Evolutionary conservation across 1,140 invertebrate genomes (phyloP).

Genomic region (Pseudomyrmex sp.): DNA sequence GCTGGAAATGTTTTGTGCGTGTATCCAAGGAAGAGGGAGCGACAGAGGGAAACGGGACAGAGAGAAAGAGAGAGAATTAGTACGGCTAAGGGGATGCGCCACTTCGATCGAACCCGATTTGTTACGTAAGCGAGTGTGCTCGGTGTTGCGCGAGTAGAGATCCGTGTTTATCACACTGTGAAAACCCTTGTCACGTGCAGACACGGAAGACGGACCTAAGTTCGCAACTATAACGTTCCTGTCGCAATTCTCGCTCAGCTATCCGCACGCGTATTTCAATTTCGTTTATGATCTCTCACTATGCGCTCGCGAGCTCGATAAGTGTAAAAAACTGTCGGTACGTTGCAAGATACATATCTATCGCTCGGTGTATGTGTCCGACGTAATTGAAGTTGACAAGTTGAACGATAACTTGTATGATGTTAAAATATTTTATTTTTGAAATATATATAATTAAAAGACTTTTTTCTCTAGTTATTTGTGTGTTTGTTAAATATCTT

Average conservation of each 20-base stretch:
- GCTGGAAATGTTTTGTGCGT: slow-evolving; percentile 71
- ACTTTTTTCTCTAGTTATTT: neutral
- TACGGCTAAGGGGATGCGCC: slow-evolving; percentile 33
- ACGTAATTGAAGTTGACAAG: neutral
- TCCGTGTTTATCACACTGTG: slow-evolving; percentile 59
- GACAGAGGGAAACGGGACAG: neutral
- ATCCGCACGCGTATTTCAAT: slow-evolving; percentile 56
- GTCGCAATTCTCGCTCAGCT: slow-evolving; percentile 28
- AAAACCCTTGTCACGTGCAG: slow-evolving; percentile 65
- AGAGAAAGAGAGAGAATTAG: neutral
- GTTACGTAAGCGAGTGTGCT: slow-evolving; percentile 66
- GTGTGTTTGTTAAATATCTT: too few relatives aligned
- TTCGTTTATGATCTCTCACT: slow-evolving; percentile 42
- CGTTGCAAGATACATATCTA: too few relatives aligned
- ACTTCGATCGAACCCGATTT: slow-evolving; percentile 65
- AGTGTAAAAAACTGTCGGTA: slow-evolving; percentile 4
- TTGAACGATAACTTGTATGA: neutral
- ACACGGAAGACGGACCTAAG: slow-evolving; percentile 28
- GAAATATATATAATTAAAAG: slow-evolving; percentile 8
- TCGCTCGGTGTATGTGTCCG: neutral
- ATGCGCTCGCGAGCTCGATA: slow-evolving; percentile 1
- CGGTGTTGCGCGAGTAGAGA: slow-evolving; percentile 41
- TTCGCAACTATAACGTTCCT: slow-evolving; percentile 42
- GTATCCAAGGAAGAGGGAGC: slow-evolving; percentile 10
- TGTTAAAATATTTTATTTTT: neutral